phyloP scores from a whole-genome alignment of 2,797 vertebrate genomes.

The Knipowitschia caucasica region DNA sequence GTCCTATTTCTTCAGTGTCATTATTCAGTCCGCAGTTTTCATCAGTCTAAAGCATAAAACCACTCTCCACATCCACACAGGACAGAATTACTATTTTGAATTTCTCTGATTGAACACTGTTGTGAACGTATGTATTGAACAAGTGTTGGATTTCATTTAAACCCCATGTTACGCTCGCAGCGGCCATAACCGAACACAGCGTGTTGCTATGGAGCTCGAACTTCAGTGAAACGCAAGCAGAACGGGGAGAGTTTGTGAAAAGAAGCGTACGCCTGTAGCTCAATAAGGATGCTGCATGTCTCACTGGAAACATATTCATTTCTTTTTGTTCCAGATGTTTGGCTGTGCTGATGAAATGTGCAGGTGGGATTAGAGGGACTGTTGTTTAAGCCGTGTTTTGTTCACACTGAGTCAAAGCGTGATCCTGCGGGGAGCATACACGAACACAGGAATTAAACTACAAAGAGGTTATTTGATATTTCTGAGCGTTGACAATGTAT shows the following conservation, averaged over 20 bases:
- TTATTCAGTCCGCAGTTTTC: too few relatives aligned
- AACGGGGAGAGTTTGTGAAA: constrained; percentile 55
- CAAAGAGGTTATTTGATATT: constrained; percentile 15
- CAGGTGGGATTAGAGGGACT: constrained; percentile 27
- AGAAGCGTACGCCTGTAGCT: constrained; percentile 38
- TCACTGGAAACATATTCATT: constrained; percentile 21
- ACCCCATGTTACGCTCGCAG: constrained; percentile 41
- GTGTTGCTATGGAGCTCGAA: constrained; percentile 71
- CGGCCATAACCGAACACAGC: constrained; percentile 56
- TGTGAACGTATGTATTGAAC: constrained; percentile 21
- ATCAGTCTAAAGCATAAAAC: too few relatives aligned
- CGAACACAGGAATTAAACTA: constrained; percentile 6
- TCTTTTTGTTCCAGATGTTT: constrained; percentile 46
- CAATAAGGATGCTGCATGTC: constrained; percentile 35
- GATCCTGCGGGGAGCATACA: constrained; percentile 7
- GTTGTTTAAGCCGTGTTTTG: constrained; percentile 10
- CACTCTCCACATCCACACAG: background rate
- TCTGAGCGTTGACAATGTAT: background rate
- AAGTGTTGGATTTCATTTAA: constrained; percentile 61
- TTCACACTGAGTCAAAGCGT: constrained; percentile 1
- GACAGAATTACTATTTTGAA: constrained; percentile 7
- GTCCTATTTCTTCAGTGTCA: too few relatives aligned
- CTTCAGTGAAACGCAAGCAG: constrained; percentile 59
- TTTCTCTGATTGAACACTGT: constrained; percentile 8
- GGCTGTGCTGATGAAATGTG: constrained; percentile 21